Base-by-base conservation (phyloP, 2,888 invertebrate species). In the Lasioglossum marginatum region DNA sequence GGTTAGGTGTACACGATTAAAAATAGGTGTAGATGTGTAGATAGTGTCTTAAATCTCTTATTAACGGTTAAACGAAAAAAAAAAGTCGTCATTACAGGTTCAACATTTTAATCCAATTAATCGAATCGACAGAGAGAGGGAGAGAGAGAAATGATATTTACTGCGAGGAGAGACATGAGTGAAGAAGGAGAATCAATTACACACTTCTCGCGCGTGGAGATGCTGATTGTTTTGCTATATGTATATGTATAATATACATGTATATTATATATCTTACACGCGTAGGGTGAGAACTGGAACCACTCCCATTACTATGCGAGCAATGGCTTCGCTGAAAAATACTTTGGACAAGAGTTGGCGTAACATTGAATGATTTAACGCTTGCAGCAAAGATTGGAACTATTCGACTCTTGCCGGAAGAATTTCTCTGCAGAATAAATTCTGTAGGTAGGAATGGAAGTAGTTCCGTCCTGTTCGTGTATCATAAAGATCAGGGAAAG, bases 41-140 rank as follows among this genome's bases (percentile, higher is more conserved):
- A 86, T 93, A 93, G 93, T 90, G 90, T 92, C 92, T 93, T 92
- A 90, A 92, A 92, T 90, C 92, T 92, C 92, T 91, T 93, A 91
- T 87, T 68, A 68, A 68, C 34, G 68, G 37, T 37, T 37, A 68
- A 68, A 68, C 34, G 37, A 68, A 68, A 68, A 63, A 68, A 63
- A 86, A 77, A 91, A 90, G 83, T 90, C 88, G 90, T 93, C 90
- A 90, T 92, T 92, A 92, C 92, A 91, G 91, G 90, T 92, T 92
- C 92, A 88, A 92, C 92, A 90, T 90, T 92, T 93, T 91, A 93
- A 93, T 91, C 90, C 89, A 92, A 78, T 86, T 90, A 91, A 90
- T 83, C 68, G 86, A 37, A 91, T 87, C 83, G 83, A 82, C 12
- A 34, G 68, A 23, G 23, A 23, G 23, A 8, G 23, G 6, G 27